phyloP scores from a whole-genome alignment of 2,888 invertebrate genomes.

The Ennomos erosarius region DNA sequence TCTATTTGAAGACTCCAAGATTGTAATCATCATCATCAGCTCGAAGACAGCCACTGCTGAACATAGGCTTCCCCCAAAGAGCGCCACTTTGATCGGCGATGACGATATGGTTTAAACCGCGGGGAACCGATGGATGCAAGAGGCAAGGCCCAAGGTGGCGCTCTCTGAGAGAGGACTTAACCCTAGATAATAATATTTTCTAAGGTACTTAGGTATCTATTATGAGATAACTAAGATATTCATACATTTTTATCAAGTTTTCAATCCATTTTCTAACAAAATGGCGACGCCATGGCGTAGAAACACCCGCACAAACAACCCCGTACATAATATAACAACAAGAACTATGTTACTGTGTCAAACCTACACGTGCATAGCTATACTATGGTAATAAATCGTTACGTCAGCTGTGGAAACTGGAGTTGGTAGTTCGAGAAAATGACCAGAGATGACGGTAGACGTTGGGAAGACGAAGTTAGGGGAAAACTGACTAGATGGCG shows the following conservation, averaged over 20 bases:
- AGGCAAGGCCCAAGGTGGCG: no score
- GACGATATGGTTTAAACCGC: no score
- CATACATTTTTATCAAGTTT: slow-evolving; percentile 3
- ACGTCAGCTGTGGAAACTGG: slow-evolving; percentile 26
- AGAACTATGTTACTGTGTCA: slow-evolving; percentile 34
- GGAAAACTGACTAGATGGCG: slow-evolving; percentile 15
- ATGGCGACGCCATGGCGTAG: slow-evolving; percentile 27
- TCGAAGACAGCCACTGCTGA: no score
- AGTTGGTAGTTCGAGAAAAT: slow-evolving; percentile 15
- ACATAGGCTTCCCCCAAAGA: no score
- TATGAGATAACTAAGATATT: no score
- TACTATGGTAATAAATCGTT: slow-evolving; percentile 23
- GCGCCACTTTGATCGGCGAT: no score
- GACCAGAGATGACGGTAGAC: slow-evolving; percentile 13
- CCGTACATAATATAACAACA: slow-evolving; percentile 14
- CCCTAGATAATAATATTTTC: no score
- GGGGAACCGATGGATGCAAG: no score
- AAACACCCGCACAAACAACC: slow-evolving; percentile 22
- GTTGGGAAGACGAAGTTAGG: background rate
- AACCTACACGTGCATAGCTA: slow-evolving; percentile 1
- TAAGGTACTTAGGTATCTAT: no score
- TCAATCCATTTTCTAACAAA: slow-evolving; percentile 15
- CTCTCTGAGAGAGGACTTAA: no score
- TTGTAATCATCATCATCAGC: no score
- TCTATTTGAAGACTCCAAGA: no score